Base-by-base conservation (phyloP, 2,797 vertebrate genomes). In the Coregonus sp. region DNA sequence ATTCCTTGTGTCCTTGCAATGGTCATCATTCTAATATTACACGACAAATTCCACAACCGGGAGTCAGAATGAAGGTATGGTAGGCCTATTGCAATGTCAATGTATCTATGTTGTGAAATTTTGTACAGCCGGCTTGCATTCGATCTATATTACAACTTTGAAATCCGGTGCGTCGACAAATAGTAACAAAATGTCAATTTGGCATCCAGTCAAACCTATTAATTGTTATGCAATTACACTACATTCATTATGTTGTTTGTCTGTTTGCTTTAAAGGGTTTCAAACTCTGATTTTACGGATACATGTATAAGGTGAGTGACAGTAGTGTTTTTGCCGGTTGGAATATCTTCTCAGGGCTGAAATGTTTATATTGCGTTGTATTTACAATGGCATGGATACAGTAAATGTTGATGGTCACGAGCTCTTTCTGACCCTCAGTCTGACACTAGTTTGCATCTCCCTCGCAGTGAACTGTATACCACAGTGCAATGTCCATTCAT, bases 41-140 rank as follows among this genome's bases (percentile, higher is more conserved):
- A 88, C 88, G 85, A 85, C 90, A 90, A 31, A 89, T 92, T 93
- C 91, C 89, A 90, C 87, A 61, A 79, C 81, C 90, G 69, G 88
- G 89, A 93, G 90, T 90, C 85, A 87, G 86, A 87, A 95, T 95
- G 94, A 95, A 94, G 94, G 94, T 95, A 93, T 0, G 85, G 84
- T 80, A 59, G n/a, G 54, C 15, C 54, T 59, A 54, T 12, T 74
- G 40, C 1, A n/a, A 18, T 70, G 56, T 29, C 61, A 37, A 9
- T 4, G 25, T 14, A 0, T 15, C 1, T 1, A 0, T 2, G 65
- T 0, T 69, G n/a, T 5, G 29, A 59, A 5, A 52, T 59, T 16
- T 33, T 37, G 79, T 2, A 66, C 47, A 47, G 25, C 6, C 9
- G 50, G 15, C 35, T 70, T 1, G 9, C 5, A 56, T 9, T 35